Evolutionary conservation across 64 coral and sea anemone species (phyloP).

Genomic region (Actinia equina): DNA sequence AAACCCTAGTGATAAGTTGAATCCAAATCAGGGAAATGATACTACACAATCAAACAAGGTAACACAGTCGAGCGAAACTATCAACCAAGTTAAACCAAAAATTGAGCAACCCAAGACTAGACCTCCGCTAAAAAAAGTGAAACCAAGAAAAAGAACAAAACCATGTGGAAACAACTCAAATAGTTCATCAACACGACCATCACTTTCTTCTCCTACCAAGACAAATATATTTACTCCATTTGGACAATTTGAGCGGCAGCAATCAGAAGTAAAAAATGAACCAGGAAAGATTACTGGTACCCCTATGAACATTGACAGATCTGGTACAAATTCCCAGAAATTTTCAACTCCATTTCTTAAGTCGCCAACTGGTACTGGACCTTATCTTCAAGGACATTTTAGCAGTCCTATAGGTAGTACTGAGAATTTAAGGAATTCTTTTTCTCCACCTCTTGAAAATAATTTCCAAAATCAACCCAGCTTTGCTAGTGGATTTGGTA

Average conservation of each 20-base stretch:
- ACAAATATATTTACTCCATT: slow-evolving; percentile 9
- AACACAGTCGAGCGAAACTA: neutral
- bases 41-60: neutral
- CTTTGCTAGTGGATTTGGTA: neutral
- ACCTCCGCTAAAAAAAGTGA: neutral
- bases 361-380: neutral
- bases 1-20: neutral
- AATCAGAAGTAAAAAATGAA: neutral
- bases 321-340: neutral
- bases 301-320: neutral
- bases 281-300: no score
- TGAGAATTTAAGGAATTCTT: neutral
- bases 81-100: neutral
- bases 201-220: neutral
- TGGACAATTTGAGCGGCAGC: neutral
- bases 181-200: neutral
- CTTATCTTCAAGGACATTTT: neutral
- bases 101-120: neutral
- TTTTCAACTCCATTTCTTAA: slow-evolving; percentile 6
- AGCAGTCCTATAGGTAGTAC: slow-evolving; percentile 9
- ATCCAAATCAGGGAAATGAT: neutral
- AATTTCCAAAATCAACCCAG: neutral
- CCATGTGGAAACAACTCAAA: neutral
- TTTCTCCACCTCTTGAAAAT: neutral
- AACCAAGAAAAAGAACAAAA: neutral